Evolutionary conservation across 2,888 invertebrate species (phyloP).

Genomic region (Eupithecia insigniata): DNA sequence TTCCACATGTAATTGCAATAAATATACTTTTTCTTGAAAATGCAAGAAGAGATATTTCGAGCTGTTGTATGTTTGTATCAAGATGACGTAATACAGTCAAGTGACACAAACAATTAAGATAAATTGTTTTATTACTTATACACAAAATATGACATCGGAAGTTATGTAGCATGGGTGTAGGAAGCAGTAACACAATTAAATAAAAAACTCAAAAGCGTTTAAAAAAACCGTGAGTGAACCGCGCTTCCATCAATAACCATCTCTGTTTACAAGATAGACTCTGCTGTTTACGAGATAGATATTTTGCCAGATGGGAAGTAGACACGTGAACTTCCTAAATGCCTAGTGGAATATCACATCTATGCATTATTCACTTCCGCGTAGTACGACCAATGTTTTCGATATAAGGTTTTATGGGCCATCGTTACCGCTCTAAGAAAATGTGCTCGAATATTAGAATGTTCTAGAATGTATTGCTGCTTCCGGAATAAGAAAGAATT

Average conservation of each 20-base stretch:
- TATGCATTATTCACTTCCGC: not conserved
- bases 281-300: not conserved
- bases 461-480: constrained; percentile 26
- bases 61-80: no score
- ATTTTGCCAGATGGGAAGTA: not conserved
- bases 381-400: constrained; percentile 54
- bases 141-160: not conserved
- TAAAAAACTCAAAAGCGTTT: no score
- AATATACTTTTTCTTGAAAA: no score
- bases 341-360: constrained; percentile 16
- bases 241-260: not conserved
- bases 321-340: not conserved
- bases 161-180: not conserved
- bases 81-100: no score
- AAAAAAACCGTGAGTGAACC: not conserved
- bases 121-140: not conserved
- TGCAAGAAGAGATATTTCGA: no score
- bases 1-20: no score
- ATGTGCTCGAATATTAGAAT: constrained; percentile 37
- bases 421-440: constrained; percentile 35
- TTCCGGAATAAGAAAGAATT: constrained; percentile 22
- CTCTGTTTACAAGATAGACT: no score
- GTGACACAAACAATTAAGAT: no score
- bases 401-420: constrained; percentile 42
- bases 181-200: no score